Conservation (phyloP, 1,140 invertebrate genomes). For the Ladona fulva region DNA sequence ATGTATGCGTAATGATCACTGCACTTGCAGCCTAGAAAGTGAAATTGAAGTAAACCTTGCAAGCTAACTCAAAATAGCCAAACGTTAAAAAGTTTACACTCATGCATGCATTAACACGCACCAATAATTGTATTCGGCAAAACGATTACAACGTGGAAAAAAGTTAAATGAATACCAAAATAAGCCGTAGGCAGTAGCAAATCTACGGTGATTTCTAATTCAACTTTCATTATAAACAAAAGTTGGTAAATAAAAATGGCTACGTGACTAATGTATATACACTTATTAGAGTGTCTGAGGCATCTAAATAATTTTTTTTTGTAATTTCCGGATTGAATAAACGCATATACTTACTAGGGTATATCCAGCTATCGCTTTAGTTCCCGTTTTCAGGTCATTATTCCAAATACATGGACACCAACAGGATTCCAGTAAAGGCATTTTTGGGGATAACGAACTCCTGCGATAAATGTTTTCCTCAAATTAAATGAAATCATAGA, state of each 20-base stretch:
- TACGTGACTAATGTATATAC: neutral
- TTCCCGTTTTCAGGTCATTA: constrained; percentile 62
- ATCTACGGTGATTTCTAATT: neutral
- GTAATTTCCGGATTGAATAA: neutral
- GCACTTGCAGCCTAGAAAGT: constrained; percentile 54
- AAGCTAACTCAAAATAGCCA: too few species aligned
- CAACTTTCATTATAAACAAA: neutral
- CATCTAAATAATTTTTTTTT: neutral
- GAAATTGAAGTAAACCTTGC: constrained; percentile 12
- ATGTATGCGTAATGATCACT: constrained; percentile 60
- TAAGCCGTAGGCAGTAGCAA: neutral
- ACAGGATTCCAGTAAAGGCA: constrained; percentile 66
- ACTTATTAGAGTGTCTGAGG: neutral
- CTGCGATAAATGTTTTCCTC: neutral
- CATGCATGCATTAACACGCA: too few species aligned
- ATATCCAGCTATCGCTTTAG: constrained; percentile 65
- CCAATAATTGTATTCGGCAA: too few species aligned
- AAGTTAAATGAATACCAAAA: too few species aligned
- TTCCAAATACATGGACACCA: constrained; percentile 84
- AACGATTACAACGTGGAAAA: too few species aligned
- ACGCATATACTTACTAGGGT: constrained; percentile 44
- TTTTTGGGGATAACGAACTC: constrained; percentile 32
- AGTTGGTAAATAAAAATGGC: neutral
- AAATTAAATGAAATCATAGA: neutral
- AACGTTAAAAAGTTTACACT: too few species aligned